Evolutionary conservation across 2,888 invertebrate species (phyloP), one percentile per base, ranked within the genome.

Genomic region (Mythimna pallens): DNA sequence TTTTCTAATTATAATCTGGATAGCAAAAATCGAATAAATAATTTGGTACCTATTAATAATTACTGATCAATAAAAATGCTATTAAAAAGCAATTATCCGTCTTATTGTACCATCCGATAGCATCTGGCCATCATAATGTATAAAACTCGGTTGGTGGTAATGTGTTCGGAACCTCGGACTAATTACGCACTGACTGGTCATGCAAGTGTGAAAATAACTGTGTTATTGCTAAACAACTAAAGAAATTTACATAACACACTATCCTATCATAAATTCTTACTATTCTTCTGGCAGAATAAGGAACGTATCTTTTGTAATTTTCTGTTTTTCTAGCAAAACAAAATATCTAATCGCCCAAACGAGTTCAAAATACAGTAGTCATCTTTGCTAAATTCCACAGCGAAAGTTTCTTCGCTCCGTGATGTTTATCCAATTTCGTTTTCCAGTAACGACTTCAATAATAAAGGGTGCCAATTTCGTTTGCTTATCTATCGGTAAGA

Each of bases 21-120:
- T 62, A 50, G n/a, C 40, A 58, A 70, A 75, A 70, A 63, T 10
- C 4, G 8, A 58, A 80, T 65, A 17, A 73, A 70, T 70, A 22
- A 73, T 70, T 25, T 54, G 17, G n/a, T 22, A 34, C 17, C 17
- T 47, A 47, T 30, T 61, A 67, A 69, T 65, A 65, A 80, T 73
- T 55, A 22, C 20, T 70, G 65, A 74, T 66, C 72, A 72, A 79
- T 76, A 67, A 78, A 80, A 68, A 52, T 58, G 73, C 67, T 75
- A 84, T 84, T 83, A 81, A 85, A 82, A 82, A 81, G 78, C 78
- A 85, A 87, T 85, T 82, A 83, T 72, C 71, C 73, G 54, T 80
- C 75, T 70, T 68, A 79, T 79, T 76, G 74, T 81, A 77, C 62
- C 65, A 64, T 66, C 54, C 25, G 57, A 78, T 81, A 83, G 54